These are phyloP conservation scores for Ectobius pallidus DNA, from an alignment of 2,888 invertebrate genomes.

Conservation along the genomic window DNA sequence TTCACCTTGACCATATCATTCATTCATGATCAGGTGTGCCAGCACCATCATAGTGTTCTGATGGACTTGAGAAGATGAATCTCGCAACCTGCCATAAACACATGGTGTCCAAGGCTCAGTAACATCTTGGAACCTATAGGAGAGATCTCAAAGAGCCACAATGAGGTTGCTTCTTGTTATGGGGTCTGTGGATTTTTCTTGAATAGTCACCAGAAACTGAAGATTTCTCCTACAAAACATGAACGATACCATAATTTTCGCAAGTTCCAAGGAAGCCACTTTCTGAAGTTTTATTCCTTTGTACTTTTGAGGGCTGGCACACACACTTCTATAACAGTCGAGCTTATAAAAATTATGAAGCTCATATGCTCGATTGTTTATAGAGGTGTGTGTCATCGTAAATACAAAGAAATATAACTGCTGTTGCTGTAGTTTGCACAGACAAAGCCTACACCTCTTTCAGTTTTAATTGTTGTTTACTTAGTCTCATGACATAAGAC, in stretches of 20 bases:
- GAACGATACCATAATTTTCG: conserved; percentile 76
- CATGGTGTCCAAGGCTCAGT: conserved; percentile 92
- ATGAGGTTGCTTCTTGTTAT: conserved; percentile 83
- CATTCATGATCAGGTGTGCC: conserved; percentile 85
- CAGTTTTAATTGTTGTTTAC: no score
- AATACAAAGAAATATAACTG: no score
- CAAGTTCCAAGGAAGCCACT: conserved; percentile 71
- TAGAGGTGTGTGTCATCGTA: no score
- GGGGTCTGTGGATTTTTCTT: conserved; percentile 75
- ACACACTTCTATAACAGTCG: conserved; percentile 63
- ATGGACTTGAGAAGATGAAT: conserved; percentile 74
- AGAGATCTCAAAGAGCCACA: conserved; percentile 83
- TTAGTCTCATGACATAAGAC: no score
- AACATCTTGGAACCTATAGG: conserved; percentile 89
- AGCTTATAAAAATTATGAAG: no score
- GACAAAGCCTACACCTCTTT: no score
- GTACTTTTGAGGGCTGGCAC: conserved; percentile 66
- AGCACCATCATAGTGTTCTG: conserved; percentile 84
- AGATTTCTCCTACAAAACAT: conserved; percentile 72
- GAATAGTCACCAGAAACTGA: conserved; percentile 82
- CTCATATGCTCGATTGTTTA: no score
- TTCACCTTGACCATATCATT: conserved; percentile 96
- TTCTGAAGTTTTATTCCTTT: conserved; percentile 64
- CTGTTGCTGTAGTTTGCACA: no score
- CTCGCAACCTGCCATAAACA: conserved; percentile 87